Conservation (phyloP, 2,797 vertebrate genomes). For the Crossoptilon crossoptilon region DNA sequence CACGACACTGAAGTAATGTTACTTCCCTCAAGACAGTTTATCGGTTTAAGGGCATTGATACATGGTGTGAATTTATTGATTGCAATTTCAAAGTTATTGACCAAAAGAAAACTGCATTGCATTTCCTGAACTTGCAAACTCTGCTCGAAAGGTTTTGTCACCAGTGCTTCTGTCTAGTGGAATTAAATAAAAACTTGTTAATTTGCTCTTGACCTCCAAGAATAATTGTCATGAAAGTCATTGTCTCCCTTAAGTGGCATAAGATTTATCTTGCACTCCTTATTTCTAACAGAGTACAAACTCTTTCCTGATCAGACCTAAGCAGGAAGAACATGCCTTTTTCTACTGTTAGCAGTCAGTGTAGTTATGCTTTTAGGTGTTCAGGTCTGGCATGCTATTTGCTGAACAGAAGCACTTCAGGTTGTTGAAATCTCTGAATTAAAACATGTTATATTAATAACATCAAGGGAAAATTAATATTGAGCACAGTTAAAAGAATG, state of each 20-base stretch:
- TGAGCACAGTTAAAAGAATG: background rate
- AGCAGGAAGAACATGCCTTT: background rate
- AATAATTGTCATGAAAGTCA: background rate
- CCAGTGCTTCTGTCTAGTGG: background rate
- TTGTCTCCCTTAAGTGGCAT: background rate
- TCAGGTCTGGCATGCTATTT: background rate
- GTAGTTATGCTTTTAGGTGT: background rate
- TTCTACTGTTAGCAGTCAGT: background rate
- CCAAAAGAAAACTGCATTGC: background rate
- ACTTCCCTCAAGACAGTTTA: background rate
- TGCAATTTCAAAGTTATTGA: background rate
- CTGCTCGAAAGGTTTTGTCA: background rate
- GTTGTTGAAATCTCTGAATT: background rate
- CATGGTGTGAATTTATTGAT: slow-evolving; percentile 2
- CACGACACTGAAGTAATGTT: background rate
- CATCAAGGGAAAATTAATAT: background rate
- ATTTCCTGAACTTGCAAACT: background rate
- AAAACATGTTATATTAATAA: background rate
- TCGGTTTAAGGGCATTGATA: rapidly evolving
- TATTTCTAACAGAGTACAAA: background rate
- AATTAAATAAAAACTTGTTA: background rate
- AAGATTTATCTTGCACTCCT: background rate
- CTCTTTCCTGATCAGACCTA: background rate
- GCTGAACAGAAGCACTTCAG: background rate
- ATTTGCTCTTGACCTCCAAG: background rate